A percentile compares a stretch with the other conserved stretches of the same genome.
Conservation (phyloP, 1,140 invertebrate genomes). For the Lasioglossum albipes region DNA sequence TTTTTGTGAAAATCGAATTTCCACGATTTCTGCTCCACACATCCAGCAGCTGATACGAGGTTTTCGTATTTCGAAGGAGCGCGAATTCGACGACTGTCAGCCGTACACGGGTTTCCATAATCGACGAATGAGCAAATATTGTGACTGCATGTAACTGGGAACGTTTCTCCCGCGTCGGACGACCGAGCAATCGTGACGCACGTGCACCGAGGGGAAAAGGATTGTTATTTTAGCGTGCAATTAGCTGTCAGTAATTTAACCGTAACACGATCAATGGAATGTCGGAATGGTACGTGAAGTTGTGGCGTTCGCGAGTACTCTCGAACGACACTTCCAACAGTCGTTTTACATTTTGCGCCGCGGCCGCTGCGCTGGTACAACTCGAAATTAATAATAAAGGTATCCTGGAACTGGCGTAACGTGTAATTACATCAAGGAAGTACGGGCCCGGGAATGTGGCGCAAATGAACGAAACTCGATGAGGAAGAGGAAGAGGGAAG, state of each 20-base stretch:
- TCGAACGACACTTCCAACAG: background rate
- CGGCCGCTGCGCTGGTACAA: background rate
- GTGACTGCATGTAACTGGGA: background rate
- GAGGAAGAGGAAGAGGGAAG: no score
- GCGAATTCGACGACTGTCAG: no score
- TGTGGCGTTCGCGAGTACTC: background rate
- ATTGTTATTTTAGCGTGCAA: background rate
- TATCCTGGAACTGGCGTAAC: background rate
- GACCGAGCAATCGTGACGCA: background rate
- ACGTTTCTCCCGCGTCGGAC: background rate
- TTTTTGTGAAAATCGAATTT: no score
- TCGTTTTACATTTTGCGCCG: background rate
- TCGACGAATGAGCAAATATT: background rate
- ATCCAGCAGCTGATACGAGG: no score
- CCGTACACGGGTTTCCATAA: no score
- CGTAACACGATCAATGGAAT: background rate
- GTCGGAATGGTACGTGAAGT: background rate
- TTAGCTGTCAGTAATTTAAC: slow-evolving; percentile 13
- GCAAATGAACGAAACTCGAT: background rate
- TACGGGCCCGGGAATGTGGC: background rate
- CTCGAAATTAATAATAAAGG: slow-evolving; percentile 10
- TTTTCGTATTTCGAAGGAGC: no score
- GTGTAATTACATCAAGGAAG: slow-evolving; percentile 17
- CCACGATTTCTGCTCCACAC: no score
- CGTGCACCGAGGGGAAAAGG: background rate